Base-by-base conservation (phyloP, 2,113 vertebrate species). In the Uropsilus gracilis region DNA sequence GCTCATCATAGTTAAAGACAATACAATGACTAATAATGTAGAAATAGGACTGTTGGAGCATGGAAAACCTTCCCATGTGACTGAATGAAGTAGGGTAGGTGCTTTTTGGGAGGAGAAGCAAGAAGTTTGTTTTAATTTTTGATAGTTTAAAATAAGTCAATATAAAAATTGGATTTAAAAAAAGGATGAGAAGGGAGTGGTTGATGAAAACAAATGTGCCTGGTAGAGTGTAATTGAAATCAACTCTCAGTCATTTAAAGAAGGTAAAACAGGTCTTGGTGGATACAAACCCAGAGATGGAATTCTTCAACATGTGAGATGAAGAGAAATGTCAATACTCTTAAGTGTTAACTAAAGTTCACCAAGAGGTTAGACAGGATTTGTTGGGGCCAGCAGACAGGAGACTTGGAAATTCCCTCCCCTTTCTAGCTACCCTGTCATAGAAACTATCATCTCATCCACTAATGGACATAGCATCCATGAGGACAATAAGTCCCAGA, bases 141-240 rank as follows among this genome's bases (percentile, higher is more conserved):
- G 53, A 22, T 64, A 94, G 32, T 97, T 95, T 85, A 97, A 97
- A 97, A 96, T 69, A 82, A 90, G 86, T 1, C 0, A 10, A 37
- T 97, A 96, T 77, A 97, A 97, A 97, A 97, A 90, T 26, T 72
- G 34, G 32, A 34, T 90, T 69, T 7, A 95, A 55, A 92, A 96
- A 94, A 59, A 32, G 32, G 86, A 48, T 37, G 46, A 44, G 39
- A 50, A n/a, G 16, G 64, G 78, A 32, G 26, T 8, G 16, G 39
- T 28, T 50, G 7, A 69, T 24, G 46, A 85, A 68, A 32, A 39
- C 66, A 76, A 80, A 86, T 80, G 81, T 88, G 83, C 63, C 68
- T 78, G 61, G 34, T 32, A 85, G 50, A 84, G 14, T 24, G 5
- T n/a, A 91, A 48, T 63, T 66, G 50, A 89, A 89, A 88, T 3